Evolutionary conservation across 1,140 invertebrate species (phyloP).

Genomic region (Tetramorium alpestre): DNA sequence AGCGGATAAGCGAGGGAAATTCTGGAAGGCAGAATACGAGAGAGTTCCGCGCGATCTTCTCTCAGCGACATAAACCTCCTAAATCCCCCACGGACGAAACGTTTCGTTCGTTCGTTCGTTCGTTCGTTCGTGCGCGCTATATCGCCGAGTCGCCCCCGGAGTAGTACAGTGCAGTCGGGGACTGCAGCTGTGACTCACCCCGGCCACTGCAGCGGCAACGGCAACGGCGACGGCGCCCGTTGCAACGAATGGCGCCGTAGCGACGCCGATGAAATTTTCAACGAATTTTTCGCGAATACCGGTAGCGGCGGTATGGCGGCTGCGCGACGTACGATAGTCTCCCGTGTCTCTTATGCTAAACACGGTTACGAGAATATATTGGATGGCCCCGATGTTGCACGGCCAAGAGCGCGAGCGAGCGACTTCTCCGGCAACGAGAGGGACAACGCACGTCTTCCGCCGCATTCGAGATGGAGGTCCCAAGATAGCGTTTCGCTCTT

Average conservation of each 20-base stretch:
- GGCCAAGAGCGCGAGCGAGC: not conserved
- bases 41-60: constrained; percentile 52
- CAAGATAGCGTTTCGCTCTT: not conserved
- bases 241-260: constrained; percentile 62
- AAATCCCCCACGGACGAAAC: constrained; percentile 66
- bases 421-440: not conserved
- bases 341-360: constrained; percentile 46
- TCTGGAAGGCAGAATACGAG: constrained; percentile 52
- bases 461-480: constrained; percentile 30
- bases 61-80: constrained; percentile 66
- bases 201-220: constrained; percentile 26
- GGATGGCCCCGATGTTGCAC: not conserved
- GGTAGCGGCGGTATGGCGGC: not conserved
- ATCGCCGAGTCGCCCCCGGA: constrained; percentile 17
- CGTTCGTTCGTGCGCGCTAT: constrained; percentile 47
- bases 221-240: constrained; percentile 39
- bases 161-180: constrained; percentile 49
- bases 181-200: constrained; percentile 66
- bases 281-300: constrained; percentile 65
- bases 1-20: constrained; percentile 44
- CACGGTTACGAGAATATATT: constrained; percentile 49
- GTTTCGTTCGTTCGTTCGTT: constrained; percentile 41
- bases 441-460: constrained; percentile 12
- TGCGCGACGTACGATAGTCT: constrained; percentile 15
- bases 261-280: constrained; percentile 70